These are phyloP conservation scores for Proctacanthus coquilletti DNA, from an alignment of 1,140 invertebrate species.

Conservation along the genomic window DNA sequence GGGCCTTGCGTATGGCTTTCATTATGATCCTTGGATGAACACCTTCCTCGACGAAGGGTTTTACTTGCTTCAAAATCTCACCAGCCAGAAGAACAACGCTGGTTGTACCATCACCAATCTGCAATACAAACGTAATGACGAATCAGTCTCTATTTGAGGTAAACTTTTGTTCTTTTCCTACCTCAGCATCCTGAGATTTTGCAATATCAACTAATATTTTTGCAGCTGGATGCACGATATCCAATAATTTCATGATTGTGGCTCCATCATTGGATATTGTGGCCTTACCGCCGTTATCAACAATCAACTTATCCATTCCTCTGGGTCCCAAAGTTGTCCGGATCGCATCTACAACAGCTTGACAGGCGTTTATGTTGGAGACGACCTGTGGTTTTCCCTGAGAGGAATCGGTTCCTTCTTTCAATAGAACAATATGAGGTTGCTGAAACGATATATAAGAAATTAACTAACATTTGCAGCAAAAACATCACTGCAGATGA, in stretches of 20 bases:
- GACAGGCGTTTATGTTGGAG: conserved; percentile 99
- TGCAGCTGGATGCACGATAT: conserved; percentile 95
- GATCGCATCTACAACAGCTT: conserved; percentile 84
- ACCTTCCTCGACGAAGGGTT: conserved; percentile 90
- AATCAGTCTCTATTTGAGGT: conserved; percentile 2
- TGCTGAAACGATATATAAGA: too few relatives aligned
- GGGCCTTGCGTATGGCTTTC: conserved; percentile 67
- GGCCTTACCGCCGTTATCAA: conserved; percentile 72
- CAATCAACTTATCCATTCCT: conserved; percentile 99
- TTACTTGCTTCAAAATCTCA: conserved; percentile 90
- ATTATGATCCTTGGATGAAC: conserved; percentile 92
- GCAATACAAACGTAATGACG: conserved; percentile 13
- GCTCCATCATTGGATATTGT: conserved; percentile 99
- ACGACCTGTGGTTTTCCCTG: conserved; percentile 94
- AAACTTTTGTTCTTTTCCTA: too few relatives aligned
- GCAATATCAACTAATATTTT: conserved; percentile 97
- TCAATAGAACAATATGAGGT: conserved; percentile 93
- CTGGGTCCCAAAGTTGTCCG: conserved; percentile 94
- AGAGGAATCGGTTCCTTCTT: conserved; percentile 93
- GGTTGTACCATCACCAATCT: conserved; percentile 97
- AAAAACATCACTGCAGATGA: too few relatives aligned
- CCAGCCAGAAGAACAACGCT: conserved; percentile 90
- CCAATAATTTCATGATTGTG: conserved; percentile 93
- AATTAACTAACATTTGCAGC: too few relatives aligned
- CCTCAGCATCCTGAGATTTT: conserved; percentile 98